Base-by-base conservation (phyloP, 1,140 invertebrate genomes). In the Dendrolimus punctatus region DNA sequence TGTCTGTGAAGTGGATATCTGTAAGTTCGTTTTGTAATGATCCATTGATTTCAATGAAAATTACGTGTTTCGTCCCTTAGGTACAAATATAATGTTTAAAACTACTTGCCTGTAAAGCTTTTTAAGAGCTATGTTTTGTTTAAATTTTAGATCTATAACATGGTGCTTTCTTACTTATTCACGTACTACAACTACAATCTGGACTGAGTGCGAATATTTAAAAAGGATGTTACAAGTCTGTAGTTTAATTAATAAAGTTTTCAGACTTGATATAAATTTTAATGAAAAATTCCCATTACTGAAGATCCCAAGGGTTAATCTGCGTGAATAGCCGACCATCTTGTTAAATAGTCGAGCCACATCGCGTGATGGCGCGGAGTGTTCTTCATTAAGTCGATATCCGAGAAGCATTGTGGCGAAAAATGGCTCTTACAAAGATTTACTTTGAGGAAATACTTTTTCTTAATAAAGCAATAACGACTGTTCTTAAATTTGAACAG, bases 351-450 rank as follows among this genome's bases (percentile, higher is more conserved):
- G 55, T 53, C 39, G 58, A 59, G 65, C 53, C 56, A 48, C 57
- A 60, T 65, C 57, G 68, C 46, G 57, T 61, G 58, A 62, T 60
- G 65, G 59, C 46, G 50, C 53, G 45, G 52, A 71, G 66, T 68
- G 63, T 60, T 64, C 61, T 66, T 68, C 62, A 69, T 72, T 68
- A 72, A 66, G 53, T 56, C 62, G 60, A 65, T 69, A 66, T 68
- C 62, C 60, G 55, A 45, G 50, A 51, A 58, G 56, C 54, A 58
- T 40, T 58, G 56, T 45, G 39, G 58, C 62, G 50, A 39, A 47
- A 62, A 66, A 65, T 65, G 61, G 53, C 57, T 50, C 51, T 58
- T 49, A 46, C 50, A 51, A 51, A 62, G 55, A 64, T 51, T 51
- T 44, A 45, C 39, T 46, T 46, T 36, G 23, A 46, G 8, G 6